These are phyloP conservation scores for Microchrysa polita DNA, from an alignment of 2,888 invertebrate genomes.

Conservation along the genomic window DNA sequence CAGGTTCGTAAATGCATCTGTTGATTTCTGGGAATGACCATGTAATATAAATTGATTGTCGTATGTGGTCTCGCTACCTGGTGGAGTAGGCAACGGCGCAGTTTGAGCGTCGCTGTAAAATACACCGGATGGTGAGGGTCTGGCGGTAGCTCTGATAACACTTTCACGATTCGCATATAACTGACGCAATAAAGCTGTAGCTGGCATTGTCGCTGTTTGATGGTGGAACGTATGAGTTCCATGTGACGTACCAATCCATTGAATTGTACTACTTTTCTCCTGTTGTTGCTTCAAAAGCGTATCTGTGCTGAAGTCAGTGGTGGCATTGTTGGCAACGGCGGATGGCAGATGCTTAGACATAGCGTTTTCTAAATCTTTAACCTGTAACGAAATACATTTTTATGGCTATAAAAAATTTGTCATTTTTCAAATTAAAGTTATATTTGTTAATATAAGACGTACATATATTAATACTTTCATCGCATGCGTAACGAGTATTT, in stretches of 20 bases:
- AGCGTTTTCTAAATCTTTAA: conserved; percentile 93
- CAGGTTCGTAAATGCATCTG: conserved; percentile 70
- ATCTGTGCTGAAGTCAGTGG: conserved; percentile 89
- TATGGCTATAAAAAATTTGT: too few species aligned
- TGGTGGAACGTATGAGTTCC: conserved; percentile 66
- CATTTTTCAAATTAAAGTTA: too few species aligned
- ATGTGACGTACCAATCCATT: conserved; percentile 91
- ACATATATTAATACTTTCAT: too few species aligned
- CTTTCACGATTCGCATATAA: conserved; percentile 94
- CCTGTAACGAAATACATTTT: conserved; percentile 70
- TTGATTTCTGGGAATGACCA: conserved; percentile 65
- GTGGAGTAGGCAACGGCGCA: conserved; percentile 88
- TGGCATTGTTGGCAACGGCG: conserved; percentile 70
- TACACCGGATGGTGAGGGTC: conserved; percentile 62
- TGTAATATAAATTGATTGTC: conserved; percentile 72
- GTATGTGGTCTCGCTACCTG: conserved; percentile 81
- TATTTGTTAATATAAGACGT: too few species aligned
- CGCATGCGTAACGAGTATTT: too few species aligned
- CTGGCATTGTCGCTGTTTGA: conserved; percentile 75
- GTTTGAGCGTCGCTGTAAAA: conserved; percentile 69
- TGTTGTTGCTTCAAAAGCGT: conserved; percentile 78
- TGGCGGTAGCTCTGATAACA: conserved; percentile 88
- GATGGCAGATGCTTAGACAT: conserved; percentile 94
- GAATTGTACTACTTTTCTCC: conserved; percentile 76
- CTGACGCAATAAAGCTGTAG: conserved; percentile 88